Evolutionary conservation across 2,113 vertebrate genomes (phyloP).

Genomic region (Nyctereutes procyonoides): DNA sequence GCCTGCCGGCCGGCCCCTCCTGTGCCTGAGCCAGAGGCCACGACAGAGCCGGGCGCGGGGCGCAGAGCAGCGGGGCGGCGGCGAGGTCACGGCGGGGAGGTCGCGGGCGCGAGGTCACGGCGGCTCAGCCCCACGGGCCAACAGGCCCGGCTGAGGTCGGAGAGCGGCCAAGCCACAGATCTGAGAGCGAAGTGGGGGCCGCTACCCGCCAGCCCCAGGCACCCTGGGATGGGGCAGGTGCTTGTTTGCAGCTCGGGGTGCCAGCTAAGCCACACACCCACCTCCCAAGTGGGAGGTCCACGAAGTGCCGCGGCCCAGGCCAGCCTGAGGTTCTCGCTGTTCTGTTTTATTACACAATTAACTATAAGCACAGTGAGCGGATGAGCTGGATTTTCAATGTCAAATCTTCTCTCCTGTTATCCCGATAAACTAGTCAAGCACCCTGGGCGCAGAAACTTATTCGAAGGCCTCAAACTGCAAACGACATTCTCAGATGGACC

Average conservation of each 20-base stretch:
- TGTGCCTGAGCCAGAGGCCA: background rate
- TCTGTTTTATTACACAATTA: background rate
- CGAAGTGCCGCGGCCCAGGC: background rate
- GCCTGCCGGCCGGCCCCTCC: too few species aligned
- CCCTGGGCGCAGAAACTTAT: background rate
- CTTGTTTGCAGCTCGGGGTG: background rate
- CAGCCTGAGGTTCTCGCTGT: background rate
- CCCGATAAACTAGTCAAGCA: background rate
- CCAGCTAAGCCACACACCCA: fast-evolving
- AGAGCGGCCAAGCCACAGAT: background rate
- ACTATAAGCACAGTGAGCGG: background rate
- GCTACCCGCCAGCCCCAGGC: too few species aligned
- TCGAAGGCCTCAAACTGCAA: background rate
- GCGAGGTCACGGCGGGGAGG: background rate
- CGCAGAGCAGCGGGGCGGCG: background rate
- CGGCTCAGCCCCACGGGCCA: background rate
- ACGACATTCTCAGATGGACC: background rate
- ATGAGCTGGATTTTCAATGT: background rate
- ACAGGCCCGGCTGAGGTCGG: fast-evolving
- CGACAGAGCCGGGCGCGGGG: background rate
- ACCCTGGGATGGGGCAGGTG: fast-evolving
- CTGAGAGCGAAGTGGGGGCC: background rate
- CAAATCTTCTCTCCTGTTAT: background rate
- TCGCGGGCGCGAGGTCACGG: too few species aligned
- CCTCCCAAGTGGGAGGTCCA: background rate